Evolutionary conservation across 2,888 invertebrate species (phyloP).

Genomic region (Andrena dorsata): DNA sequence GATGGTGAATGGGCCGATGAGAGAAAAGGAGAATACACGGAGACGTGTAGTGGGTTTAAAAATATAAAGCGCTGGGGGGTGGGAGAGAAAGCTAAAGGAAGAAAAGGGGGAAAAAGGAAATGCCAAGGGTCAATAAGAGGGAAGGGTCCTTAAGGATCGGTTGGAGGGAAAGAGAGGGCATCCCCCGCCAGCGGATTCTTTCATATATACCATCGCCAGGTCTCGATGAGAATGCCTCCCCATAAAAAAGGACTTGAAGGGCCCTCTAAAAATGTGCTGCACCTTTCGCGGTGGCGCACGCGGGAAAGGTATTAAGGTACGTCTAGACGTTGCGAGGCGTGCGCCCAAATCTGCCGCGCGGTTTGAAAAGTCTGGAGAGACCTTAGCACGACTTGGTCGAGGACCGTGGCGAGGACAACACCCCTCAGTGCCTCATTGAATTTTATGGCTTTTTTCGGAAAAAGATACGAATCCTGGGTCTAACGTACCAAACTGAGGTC

Average conservation of each 20-base stretch:
- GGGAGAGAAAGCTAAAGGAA: neutral
- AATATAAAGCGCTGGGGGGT: neutral
- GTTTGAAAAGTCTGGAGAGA: too few species aligned
- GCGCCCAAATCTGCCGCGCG: too few species aligned
- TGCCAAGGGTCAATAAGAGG: conserved; percentile 63
- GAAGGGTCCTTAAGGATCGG: conserved; percentile 54
- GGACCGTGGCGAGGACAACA: too few species aligned
- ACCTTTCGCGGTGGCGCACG: conserved; percentile 52
- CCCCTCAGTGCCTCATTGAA: too few species aligned
- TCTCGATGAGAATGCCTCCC: conserved; percentile 59
- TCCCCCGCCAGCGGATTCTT: conserved; percentile 54
- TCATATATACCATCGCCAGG: conserved; percentile 56
- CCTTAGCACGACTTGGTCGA: too few species aligned
- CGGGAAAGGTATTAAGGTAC: conserved; percentile 66
- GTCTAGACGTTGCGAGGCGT: too few species aligned
- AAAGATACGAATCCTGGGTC: too few species aligned
- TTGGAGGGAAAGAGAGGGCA: conserved; percentile 16
- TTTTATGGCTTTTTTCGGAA: too few species aligned
- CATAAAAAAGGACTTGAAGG: conserved; percentile 66
- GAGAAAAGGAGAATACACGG: conserved; percentile 21
- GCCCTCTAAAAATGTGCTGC: conserved; percentile 69
- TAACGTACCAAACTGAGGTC: too few species aligned
- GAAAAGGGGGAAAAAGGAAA: conserved; percentile 17
- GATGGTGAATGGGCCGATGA: conserved; percentile 21
- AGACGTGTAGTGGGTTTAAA: conserved; percentile 19